These are phyloP conservation scores for Oenanthe melanoleuca DNA, from an alignment of 2,113 vertebrate species.

Conservation along the genomic window DNA sequence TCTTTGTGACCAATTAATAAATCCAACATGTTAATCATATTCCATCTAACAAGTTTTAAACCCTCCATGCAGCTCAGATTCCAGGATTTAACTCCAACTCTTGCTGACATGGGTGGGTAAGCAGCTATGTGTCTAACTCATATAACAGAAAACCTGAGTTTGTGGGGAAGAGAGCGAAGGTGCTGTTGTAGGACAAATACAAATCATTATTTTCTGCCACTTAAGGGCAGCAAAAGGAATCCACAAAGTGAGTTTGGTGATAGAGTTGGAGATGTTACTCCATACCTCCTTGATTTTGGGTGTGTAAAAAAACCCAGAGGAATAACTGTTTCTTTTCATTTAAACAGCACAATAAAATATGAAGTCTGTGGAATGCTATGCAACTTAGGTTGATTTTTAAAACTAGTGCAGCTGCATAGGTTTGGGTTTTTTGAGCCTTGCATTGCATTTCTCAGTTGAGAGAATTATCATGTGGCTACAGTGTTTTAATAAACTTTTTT, in stretches of 20 bases:
- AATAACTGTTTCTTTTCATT: background rate
- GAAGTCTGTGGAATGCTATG: background rate
- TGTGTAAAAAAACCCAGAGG: background rate
- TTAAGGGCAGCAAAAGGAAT: background rate
- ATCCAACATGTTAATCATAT: background rate
- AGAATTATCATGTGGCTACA: background rate
- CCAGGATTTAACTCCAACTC: background rate
- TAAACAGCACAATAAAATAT: background rate
- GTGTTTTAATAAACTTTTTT: constrained; percentile 59
- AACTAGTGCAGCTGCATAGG: background rate
- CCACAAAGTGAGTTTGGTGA: background rate
- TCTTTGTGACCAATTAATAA: background rate
- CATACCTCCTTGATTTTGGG: background rate
- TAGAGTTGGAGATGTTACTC: background rate
- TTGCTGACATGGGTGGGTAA: background rate
- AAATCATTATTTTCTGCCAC: background rate
- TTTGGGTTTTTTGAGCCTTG: background rate
- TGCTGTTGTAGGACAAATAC: background rate
- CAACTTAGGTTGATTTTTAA: background rate
- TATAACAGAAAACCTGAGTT: background rate
- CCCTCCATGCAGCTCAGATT: background rate
- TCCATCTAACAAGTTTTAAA: background rate
- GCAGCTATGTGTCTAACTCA: background rate
- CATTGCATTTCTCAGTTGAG: background rate
- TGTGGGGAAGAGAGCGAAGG: background rate